Percentiles rank a stretch among this genome's conserved stretches.
Conservation (phyloP, 2,888 invertebrate genomes). For the Ectemnius continuus region DNA sequence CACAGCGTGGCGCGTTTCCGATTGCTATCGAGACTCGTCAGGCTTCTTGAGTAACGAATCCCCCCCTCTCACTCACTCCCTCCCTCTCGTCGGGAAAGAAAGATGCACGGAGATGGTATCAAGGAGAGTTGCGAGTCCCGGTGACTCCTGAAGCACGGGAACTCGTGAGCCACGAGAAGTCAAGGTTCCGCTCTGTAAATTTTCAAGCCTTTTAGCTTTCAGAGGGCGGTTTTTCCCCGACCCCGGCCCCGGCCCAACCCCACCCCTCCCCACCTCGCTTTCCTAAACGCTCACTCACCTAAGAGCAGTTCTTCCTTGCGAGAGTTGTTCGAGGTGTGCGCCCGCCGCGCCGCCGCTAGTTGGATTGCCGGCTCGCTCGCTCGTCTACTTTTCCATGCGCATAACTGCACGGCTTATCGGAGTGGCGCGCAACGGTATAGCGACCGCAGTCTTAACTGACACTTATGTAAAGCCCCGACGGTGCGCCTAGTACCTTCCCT, state of each 20-base stretch:
- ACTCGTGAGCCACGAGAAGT: conserved; percentile 19
- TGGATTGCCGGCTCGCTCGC: too few relatives aligned
- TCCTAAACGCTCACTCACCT: conserved; percentile 36
- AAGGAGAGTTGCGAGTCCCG: conserved; percentile 19
- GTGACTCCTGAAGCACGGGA: conserved; percentile 29
- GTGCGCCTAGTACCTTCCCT: conserved; percentile 37
- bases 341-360: too few relatives aligned
- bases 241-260: too few relatives aligned
- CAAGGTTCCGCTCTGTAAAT: conserved; percentile 53
- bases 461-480: conserved; percentile 48
- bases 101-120: not conserved
- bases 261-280: not conserved
- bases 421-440: conserved; percentile 16
- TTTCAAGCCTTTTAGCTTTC: conserved; percentile 11
- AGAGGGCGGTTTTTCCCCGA: not conserved
- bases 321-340: conserved; percentile 45
- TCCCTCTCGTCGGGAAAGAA: not conserved
- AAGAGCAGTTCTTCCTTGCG: conserved; percentile 35
- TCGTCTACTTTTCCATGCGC: conserved; percentile 51
- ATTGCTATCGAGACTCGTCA: conserved; percentile 17
- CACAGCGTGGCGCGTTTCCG: conserved; percentile 18
- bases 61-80: conserved; percentile 2
- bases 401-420: conserved; percentile 57
- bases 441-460: conserved; percentile 50
- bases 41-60: conserved; percentile 1